These are phyloP conservation scores for Micromesistius poutassou DNA, from an alignment of 2,797 vertebrate genomes.

Conservation along the genomic window DNA sequence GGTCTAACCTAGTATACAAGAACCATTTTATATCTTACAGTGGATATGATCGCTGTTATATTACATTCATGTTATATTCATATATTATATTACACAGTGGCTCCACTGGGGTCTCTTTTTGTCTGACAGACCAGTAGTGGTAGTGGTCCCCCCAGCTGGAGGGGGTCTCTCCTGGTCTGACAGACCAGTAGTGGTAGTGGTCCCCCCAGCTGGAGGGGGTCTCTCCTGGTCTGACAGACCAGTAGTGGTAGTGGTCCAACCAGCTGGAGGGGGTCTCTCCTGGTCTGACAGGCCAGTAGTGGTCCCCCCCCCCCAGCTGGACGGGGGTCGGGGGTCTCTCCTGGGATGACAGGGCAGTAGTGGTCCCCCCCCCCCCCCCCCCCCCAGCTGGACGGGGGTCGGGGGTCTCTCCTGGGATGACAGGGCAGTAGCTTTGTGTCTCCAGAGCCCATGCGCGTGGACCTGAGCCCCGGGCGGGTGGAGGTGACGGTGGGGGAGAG, in stretches of 20 bases:
- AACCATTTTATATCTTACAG: neutral
- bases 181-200: conserved; percentile 52
- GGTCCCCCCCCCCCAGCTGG: too few species aligned
- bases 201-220: neutral
- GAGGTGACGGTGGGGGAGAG: conserved; percentile 96
- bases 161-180: conserved; percentile 60
- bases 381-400: neutral
- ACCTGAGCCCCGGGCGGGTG: conserved; percentile 84
- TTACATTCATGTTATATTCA: too few species aligned
- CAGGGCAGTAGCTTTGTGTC: conserved; percentile 70
- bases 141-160: too few species aligned
- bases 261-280: conserved; percentile 30
- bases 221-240: conserved; percentile 68
- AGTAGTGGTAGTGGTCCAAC: conserved; percentile 44
- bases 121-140: conserved; percentile 65
- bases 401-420: conserved; percentile 61
- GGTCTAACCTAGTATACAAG: neutral
- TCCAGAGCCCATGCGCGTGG: conserved; percentile 92
- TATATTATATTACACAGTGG: too few species aligned
- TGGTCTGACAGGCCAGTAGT: conserved; percentile 69
- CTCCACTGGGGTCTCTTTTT: conserved; percentile 40
- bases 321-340: conserved; percentile 36
- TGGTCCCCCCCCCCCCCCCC: too few species aligned
- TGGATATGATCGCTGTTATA: conserved; percentile 3
- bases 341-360: conserved; percentile 69